Percentiles rank a stretch among this genome's conserved stretches.
These are phyloP conservation scores for Adrianichthys oophorus DNA, from an alignment of 2,797 vertebrate genomes.

Conservation along the genomic window DNA sequence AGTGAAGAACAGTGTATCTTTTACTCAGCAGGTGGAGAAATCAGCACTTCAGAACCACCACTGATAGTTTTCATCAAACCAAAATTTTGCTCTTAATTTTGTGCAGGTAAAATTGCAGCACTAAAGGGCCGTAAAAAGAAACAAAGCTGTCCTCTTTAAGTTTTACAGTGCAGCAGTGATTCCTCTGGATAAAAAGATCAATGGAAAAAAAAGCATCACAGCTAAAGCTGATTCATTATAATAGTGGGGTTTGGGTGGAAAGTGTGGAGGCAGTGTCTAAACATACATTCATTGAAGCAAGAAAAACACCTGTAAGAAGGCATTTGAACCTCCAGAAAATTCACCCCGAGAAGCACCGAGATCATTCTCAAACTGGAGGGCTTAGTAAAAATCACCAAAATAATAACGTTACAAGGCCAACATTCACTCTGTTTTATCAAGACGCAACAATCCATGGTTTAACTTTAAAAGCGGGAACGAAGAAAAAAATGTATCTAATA, in stretches of 20 bases:
- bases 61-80: no score
- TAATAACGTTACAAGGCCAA: background rate
- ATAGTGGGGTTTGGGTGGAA: no score
- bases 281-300: constrained; percentile 49
- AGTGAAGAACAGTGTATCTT: no score
- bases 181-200: no score
- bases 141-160: constrained; percentile 1
- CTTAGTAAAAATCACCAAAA: no score
- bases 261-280: constrained; percentile 1
- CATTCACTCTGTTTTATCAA: constrained; percentile 19
- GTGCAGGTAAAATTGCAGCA: constrained; percentile 1
- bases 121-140: constrained; percentile 21
- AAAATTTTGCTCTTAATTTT: no score
- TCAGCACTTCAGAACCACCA: no score
- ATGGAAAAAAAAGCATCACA: no score
- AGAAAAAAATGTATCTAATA: background rate
- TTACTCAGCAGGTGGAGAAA: no score
- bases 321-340: constrained; percentile 19
- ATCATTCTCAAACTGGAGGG: background rate
- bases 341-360: constrained; percentile 13
- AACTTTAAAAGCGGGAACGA: background rate
- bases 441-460: background rate
- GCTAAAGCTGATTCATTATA: no score
- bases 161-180: no score
- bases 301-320: constrained; percentile 36